Conservation (phyloP, 2,888 invertebrate species). For the Pristionchus exspectatus region DNA sequence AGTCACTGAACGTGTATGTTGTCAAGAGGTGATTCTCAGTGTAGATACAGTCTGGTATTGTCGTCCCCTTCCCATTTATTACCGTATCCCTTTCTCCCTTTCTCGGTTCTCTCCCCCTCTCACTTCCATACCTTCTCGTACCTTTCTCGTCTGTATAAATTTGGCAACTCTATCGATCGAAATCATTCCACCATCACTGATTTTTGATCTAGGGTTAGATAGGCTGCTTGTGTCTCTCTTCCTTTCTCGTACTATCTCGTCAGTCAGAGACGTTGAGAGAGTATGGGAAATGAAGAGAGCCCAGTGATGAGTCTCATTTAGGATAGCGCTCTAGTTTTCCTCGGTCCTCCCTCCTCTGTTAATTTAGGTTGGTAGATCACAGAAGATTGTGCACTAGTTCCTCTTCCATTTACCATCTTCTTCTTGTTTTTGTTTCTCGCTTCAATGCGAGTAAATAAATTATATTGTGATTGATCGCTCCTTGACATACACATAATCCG, state of each 20-base stretch:
- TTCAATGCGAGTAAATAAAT: neutral
- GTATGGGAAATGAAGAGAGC: conserved; percentile 13
- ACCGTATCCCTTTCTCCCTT: neutral
- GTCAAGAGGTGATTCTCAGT: conserved; percentile 46
- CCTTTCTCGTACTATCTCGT: neutral
- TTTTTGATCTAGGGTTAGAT: conserved; percentile 41
- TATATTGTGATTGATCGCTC: neutral
- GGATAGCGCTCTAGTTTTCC: neutral
- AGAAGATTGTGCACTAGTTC: conserved; percentile 6
- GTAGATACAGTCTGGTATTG: conserved; percentile 49
- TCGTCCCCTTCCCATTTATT: neutral
- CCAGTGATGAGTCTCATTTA: neutral
- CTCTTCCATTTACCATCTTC: neutral
- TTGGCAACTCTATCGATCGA: conserved; percentile 43
- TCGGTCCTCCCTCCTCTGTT: neutral
- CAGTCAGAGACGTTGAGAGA: conserved; percentile 34
- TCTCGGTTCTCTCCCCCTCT: conserved; percentile 26
- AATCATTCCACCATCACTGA: conserved; percentile 24
- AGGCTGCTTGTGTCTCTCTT: conserved; percentile 10
- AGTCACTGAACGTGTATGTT: conserved; percentile 50
- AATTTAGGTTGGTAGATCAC: neutral
- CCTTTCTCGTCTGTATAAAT: conserved; percentile 40
- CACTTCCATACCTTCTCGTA: neutral
- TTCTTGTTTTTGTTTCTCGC: conserved; percentile 16
- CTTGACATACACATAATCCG: neutral